These are phyloP conservation scores for Lasioglossum villosulum DNA, from an alignment of 2,888 invertebrate genomes.

Conservation along the genomic window DNA sequence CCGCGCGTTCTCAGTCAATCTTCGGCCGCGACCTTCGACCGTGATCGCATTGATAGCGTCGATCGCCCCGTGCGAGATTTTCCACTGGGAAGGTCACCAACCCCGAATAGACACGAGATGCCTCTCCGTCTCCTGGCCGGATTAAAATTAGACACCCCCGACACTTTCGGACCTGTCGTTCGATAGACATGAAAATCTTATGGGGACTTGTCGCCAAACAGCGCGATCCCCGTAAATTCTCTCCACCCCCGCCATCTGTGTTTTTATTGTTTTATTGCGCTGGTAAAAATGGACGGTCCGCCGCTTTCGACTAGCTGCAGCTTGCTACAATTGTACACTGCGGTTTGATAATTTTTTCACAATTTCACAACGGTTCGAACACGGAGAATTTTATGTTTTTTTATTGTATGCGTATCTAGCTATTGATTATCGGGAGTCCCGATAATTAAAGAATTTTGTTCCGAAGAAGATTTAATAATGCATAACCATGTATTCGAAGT, in stretches of 20 bases:
- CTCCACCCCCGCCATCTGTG: not conserved
- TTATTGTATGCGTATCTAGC: not conserved
- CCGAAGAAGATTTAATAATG: not conserved
- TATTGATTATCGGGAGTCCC: not conserved
- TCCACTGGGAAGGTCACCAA: not conserved
- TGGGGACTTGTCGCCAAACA: not conserved
- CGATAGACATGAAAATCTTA: slow-evolving; percentile 10
- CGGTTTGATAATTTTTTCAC: not conserved
- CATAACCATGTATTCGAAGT: not conserved
- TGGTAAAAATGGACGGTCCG: not conserved
- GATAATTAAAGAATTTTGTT: not conserved
- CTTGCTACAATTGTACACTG: not conserved
- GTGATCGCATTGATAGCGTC: slow-evolving; percentile 42
- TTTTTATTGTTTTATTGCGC: not conserved
- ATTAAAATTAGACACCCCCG: slow-evolving; percentile 8
- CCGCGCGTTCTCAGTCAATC: slow-evolving; percentile 69
- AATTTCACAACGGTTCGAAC: not conserved
- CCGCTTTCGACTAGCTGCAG: not conserved
- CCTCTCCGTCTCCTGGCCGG: not conserved
- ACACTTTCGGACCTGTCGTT: not conserved
- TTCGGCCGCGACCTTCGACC: slow-evolving; percentile 67
- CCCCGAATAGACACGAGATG: not conserved
- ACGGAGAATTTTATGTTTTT: not conserved
- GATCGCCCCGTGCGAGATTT: not conserved
- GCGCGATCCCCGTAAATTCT: not conserved